A percentile compares a stretch with the other conserved stretches of the same genome.
Conservation (phyloP, 2,113 vertebrate genomes). For the Chionodraco myersi region DNA sequence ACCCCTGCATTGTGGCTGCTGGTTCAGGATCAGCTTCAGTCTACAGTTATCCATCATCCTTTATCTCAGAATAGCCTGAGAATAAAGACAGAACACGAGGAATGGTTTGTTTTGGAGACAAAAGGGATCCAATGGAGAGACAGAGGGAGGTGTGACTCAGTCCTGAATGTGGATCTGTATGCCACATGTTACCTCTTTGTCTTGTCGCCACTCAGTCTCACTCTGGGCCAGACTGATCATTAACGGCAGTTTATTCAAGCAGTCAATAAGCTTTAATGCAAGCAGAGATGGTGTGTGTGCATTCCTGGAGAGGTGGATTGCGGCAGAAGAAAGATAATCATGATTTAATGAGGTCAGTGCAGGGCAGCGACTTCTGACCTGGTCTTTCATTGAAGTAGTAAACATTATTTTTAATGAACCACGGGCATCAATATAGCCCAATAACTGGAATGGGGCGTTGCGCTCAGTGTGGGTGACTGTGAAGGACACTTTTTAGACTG, state of each 20-base stretch:
- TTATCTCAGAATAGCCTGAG: constrained; percentile 26
- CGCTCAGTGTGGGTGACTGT: background rate
- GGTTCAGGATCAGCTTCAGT: constrained; percentile 32
- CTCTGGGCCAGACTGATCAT: constrained; percentile 23
- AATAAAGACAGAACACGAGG: background rate
- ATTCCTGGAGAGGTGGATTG: constrained; percentile 33
- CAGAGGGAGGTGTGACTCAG: constrained; percentile 45
- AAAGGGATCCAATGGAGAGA: constrained; percentile 34
- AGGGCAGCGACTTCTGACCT: constrained; percentile 37
- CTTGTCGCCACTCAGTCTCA: constrained; percentile 19
- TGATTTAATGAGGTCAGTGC: constrained; percentile 35
- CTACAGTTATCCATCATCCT: constrained; percentile 42
- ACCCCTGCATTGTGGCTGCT: constrained; percentile 62
- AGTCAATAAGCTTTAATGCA: constrained; percentile 16
- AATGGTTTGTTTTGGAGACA: constrained; percentile 24
- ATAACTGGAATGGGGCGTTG: background rate
- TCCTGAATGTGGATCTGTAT: constrained; percentile 35
- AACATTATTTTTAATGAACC: background rate
- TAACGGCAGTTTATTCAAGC: background rate
- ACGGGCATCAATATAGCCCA: background rate
- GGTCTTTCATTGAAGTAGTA: background rate
- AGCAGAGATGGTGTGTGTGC: background rate
- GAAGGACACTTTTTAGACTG: background rate
- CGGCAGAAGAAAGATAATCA: constrained; percentile 5
- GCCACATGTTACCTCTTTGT: constrained; percentile 52